Conservation (phyloP, 1,140 invertebrate species). For the Platorchestia sp. region DNA sequence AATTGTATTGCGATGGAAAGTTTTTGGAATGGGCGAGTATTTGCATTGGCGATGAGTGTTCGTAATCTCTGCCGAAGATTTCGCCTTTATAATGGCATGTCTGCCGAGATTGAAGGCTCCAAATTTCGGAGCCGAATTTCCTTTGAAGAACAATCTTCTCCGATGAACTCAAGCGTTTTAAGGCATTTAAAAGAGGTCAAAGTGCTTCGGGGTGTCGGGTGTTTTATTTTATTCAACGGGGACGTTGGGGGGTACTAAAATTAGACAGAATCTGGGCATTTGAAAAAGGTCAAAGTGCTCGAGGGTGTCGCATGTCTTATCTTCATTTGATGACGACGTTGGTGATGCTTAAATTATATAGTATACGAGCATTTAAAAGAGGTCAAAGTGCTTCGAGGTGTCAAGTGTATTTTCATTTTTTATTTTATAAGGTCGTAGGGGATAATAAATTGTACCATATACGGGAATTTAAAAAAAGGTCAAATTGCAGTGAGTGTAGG, state of each 20-base stretch:
- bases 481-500: too few species aligned
- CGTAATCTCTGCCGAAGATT: conserved; percentile 12
- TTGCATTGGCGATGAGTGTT: conserved; percentile 23
- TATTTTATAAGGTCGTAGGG: too few species aligned
- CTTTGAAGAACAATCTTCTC: not conserved
- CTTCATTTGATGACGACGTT: too few species aligned
- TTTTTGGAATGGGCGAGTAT: not conserved
- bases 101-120: not conserved
- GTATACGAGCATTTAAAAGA: not conserved
- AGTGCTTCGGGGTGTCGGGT: not conserved
- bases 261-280: too few species aligned
- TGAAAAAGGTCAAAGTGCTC: too few species aligned
- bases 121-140: not conserved
- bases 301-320: too few species aligned
- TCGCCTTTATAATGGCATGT: not conserved
- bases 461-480: too few species aligned
- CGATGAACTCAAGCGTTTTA: not conserved
- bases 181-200: not conserved
- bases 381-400: not conserved
- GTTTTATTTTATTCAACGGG: too few species aligned
- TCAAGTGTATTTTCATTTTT: too few species aligned
- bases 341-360: too few species aligned
- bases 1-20: conserved; percentile 19
- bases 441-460: too few species aligned
- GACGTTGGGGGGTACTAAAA: too few species aligned